Conservation (phyloP, 2,888 invertebrate species). For the Monoplex corrugatus region DNA sequence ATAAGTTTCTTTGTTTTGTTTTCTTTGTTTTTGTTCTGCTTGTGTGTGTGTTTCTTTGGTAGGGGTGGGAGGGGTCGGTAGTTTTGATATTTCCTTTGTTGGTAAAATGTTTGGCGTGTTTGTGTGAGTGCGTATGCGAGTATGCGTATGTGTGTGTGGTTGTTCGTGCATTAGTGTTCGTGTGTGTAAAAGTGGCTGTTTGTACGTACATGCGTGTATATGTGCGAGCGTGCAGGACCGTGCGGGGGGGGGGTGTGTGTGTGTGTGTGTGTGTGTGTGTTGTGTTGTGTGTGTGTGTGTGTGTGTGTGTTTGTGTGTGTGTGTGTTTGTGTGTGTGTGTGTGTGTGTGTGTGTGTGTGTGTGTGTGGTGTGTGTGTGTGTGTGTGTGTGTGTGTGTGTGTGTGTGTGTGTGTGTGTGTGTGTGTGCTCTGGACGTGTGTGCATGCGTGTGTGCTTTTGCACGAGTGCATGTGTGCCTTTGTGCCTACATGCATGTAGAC, state of each 20-base stretch:
- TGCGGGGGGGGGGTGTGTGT: too few relatives aligned
- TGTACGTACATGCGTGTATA: background rate
- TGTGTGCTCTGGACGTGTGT: background rate
- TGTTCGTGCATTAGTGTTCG: background rate
- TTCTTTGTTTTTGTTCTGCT: too few relatives aligned
- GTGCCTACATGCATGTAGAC: too few relatives aligned
- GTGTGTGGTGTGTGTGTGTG: background rate
- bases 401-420: conserved; percentile 17
- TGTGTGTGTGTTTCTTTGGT: too few relatives aligned
- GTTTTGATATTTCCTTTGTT: too few relatives aligned
- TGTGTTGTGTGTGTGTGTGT: background rate
- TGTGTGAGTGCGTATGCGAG: background rate
- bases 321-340: too few relatives aligned
- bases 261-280: background rate
- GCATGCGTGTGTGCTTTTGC: background rate
- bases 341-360: too few relatives aligned
- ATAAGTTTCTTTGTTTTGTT: too few relatives aligned
- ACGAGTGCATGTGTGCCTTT: background rate
- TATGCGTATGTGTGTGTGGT: background rate
- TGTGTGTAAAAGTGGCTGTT: background rate
- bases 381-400: background rate
- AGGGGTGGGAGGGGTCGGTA: too few relatives aligned
- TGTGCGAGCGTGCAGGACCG: background rate
- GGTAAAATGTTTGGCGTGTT: too few relatives aligned
- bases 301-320: too few relatives aligned